Evolutionary conservation across 1,140 invertebrate genomes (phyloP), one percentile per base, ranked within the genome.

Genomic region (Mamestra configurata): DNA sequence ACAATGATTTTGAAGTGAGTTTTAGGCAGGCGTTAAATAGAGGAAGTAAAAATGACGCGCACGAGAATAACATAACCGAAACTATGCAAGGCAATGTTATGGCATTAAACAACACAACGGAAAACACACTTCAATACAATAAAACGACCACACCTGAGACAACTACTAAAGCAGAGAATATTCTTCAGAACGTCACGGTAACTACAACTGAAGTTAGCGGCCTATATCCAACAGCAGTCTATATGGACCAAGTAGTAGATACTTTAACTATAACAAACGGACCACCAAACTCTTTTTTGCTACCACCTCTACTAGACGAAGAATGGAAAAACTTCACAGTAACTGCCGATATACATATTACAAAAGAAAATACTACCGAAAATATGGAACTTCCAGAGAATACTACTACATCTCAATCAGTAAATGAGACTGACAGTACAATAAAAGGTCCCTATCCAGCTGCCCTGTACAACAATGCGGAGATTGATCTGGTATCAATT

Each of bases 401-500:
- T 22, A 61, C 35, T 46, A 59, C 73, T 76, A 10, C 13, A 4
- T 59, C 55, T 59, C 37, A 37, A 46, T 59, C 37, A 43, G 73
- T 31, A 64, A 76, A 76, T 64, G 51, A 61, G 57, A 61, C 57
- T 64, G 55, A 49, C 73, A 76, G 43, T 40, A 40, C 22, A 77
- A 79, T 49, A 11, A 68, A 72, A 22, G 68, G 82, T 71, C 77
- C 68, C 15, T 89, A 89, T 79, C 68, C 84, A 59, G 77, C 72
- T 43, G 72, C 85, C 55, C 79, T 79, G 66, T 89, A 90, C 51
- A 79, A 83, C 80, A 82, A 89, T 86, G 49, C 51, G 70, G 72
- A 83, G 73, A 88, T 88, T 57, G 87, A 91, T 86, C 84, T 85
- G 76, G 79, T 90, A 84, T 88, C 88, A 84, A 88, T 91, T 84